Base-by-base conservation (phyloP, 2,113 vertebrate species). In the Blennius ocellaris region DNA sequence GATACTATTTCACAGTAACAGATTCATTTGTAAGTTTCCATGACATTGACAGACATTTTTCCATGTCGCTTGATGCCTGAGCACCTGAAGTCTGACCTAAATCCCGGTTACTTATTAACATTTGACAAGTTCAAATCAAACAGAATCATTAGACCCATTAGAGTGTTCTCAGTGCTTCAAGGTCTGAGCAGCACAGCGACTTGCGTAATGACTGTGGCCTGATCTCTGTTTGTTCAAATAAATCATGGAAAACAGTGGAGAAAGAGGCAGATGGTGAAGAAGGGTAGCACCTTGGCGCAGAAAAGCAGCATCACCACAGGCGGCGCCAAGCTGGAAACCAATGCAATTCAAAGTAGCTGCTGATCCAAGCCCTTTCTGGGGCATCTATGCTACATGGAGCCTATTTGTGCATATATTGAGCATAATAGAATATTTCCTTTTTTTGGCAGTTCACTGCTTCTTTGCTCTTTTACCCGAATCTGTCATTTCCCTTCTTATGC, bases 121-220 rank as follows among this genome's bases (percentile, higher is more conserved):
- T 51, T 51, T 83, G 70, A 81, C 72, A 69, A 75, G 7, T 75
- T 76, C 50, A 80, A 86, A 83, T 80, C 51, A 62, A 87, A 80
- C 75, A 39, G 50, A 79, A 36, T 49, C 66, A 62, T 68, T 71
- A 47, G 10, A 56, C 41, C 37, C 48, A 40, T 81, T 47, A 73
- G 6, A 11, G 45, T n/a, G 7, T 54, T 73, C 73, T 40, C 16
- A 14, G 11, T 60, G 65, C 59, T 43, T 12, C 11, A 49, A 60
- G 50, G 54, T 11, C 41, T 12, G 36, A 41, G 17, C 5, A 16
- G 8, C 41, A 63, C 21, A 38, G 15, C 16, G 21, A 30, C 44
- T 1, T 56, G 44, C 0, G 0, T 44, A 49, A 56, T 38, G 6
- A 9, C 15, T 37, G 8, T 16, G 8, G 0, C 21, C 5, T 40